A percentile compares a stretch with the other conserved stretches of the same genome.
These are phyloP conservation scores for Vanessa atalanta DNA, from an alignment of 1,140 invertebrate genomes.

Conservation along the genomic window DNA sequence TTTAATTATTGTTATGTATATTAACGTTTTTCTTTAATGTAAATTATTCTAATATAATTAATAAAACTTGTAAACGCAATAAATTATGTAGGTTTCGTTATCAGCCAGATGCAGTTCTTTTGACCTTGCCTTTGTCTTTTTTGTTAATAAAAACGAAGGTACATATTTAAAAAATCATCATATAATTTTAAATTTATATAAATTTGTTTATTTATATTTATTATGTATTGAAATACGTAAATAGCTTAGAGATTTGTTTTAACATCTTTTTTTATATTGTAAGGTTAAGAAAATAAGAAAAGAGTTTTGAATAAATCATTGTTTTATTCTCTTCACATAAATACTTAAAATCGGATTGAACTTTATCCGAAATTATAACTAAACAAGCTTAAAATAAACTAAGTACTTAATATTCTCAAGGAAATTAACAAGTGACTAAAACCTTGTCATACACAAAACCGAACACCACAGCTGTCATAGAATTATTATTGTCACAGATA, in stretches of 20 bases:
- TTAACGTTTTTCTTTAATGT: no score
- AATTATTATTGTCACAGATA: conserved; percentile 12
- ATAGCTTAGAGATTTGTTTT: conserved; percentile 2
- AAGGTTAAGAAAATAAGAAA: conserved; percentile 51
- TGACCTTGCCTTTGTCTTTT: no score
- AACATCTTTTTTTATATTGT: conserved; percentile 22
- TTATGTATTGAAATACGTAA: not conserved
- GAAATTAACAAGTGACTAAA: conserved; percentile 68
- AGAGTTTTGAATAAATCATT: conserved; percentile 59
- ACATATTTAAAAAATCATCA: no score
- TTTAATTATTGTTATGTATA: no score
- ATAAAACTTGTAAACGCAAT: no score
- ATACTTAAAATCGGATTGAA: conserved; percentile 64
- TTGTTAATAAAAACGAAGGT: no score
- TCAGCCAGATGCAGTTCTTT: no score
- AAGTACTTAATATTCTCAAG: conserved; percentile 63
- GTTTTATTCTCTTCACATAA: conserved; percentile 75
- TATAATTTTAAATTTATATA: no score
- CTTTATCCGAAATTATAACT: conserved; percentile 51
- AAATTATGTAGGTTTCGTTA: no score
- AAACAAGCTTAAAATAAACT: conserved; percentile 61
- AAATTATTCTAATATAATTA: no score
- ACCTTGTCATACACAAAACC: conserved; percentile 43
- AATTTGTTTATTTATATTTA: not conserved
- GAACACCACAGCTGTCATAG: conserved; percentile 17